phyloP scores from a whole-genome alignment of 2,797 vertebrate genomes.

The Bradypus variegatus region DNA sequence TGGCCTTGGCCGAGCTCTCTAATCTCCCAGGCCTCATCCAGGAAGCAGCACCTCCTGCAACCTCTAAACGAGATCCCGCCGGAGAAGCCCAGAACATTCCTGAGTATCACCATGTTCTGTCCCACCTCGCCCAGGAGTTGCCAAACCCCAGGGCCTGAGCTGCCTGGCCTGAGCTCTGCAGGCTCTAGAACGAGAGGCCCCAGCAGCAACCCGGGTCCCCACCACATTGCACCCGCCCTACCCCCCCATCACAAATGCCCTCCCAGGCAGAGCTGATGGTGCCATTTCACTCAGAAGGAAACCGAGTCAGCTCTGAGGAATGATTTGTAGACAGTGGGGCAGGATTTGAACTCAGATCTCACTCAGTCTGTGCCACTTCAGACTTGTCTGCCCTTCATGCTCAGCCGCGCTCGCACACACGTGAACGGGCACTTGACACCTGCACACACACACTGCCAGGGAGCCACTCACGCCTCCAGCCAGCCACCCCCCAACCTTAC shows the following conservation, averaged over 20 bases:
- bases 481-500: no score
- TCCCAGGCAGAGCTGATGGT: not conserved
- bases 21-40: not conserved
- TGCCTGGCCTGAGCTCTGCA: not conserved
- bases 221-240: not conserved
- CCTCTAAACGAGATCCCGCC: no score
- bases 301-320: not conserved
- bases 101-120: not conserved
- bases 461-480: not conserved
- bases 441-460: not conserved
- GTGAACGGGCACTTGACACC: rapidly evolving
- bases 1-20: not conserved
- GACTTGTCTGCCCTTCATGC: not conserved
- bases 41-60: not conserved
- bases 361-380: not conserved
- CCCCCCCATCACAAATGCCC: not conserved
- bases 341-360: not conserved
- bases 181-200: not conserved
- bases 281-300: not conserved
- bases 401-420: not conserved
- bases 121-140: not conserved
- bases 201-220: no score
- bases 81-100: no score
- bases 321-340: not conserved
- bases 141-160: no score